A percentile compares a stretch with the other conserved stretches of the same genome.
Conservation (phyloP, 2,113 vertebrate genomes). For the Gymnorhina tibicen region DNA sequence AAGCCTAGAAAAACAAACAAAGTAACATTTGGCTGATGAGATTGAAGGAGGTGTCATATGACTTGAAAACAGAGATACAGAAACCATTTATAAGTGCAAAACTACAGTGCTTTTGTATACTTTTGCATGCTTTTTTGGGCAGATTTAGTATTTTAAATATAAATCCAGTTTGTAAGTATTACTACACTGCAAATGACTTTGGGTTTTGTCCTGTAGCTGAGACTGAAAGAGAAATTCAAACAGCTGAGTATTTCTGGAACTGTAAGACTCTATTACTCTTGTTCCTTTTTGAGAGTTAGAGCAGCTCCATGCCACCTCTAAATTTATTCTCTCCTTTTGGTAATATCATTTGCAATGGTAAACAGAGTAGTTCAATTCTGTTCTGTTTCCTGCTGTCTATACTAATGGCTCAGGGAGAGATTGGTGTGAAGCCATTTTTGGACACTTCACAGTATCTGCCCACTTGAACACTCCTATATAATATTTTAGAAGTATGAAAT, state of each 20-base stretch:
- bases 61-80: neutral
- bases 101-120: neutral
- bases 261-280: neutral
- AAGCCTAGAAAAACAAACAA: neutral
- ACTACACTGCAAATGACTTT: neutral
- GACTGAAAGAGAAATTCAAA: neutral
- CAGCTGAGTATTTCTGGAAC: neutral
- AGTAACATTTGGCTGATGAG: neutral
- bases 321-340: neutral
- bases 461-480: neutral
- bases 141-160: neutral
- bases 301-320: neutral
- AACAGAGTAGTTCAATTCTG: neutral
- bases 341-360: neutral
- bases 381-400: neutral
- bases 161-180: neutral
- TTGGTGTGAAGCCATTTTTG: neutral
- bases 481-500: neutral
- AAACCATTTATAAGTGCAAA: neutral
- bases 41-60: neutral
- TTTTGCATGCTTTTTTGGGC: neutral
- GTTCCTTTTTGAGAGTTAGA: neutral
- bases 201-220: neutral
- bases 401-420: neutral
- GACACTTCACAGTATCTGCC: neutral